These are phyloP conservation scores for Dasyprocta punctata DNA, from an alignment of 2,113 vertebrate species.

Conservation along the genomic window DNA sequence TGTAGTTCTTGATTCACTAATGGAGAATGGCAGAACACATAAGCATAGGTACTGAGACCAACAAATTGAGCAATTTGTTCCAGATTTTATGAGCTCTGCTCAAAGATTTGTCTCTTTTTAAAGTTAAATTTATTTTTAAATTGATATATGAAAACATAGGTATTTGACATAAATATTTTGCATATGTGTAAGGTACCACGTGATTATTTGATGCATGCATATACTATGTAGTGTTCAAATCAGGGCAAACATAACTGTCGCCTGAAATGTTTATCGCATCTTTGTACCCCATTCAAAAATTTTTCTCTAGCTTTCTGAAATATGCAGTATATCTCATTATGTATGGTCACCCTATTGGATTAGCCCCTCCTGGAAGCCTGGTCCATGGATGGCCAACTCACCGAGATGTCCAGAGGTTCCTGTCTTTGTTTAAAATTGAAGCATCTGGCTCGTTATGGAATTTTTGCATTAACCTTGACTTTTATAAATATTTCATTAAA, in stretches of 20 bases:
- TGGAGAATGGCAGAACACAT: neutral
- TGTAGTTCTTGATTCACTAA: neutral
- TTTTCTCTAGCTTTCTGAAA: neutral
- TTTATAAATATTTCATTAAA: neutral
- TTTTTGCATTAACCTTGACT: neutral
- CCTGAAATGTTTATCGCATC: neutral
- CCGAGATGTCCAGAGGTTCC: neutral
- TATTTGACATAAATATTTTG: neutral
- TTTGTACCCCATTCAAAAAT: neutral
- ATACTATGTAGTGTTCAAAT: neutral
- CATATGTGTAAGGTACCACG: too few species aligned
- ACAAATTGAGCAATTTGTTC: neutral
- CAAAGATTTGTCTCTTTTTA: neutral
- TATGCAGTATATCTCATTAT: neutral
- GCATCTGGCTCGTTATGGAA: neutral
- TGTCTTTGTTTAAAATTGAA: neutral
- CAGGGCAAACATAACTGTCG: neutral
- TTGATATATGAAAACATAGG: neutral
- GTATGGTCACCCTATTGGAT: too few species aligned
- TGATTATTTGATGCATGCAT: neutral
- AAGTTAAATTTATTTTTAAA: neutral
- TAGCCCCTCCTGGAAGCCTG: neutral
- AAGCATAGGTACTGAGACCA: neutral
- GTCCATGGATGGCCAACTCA: too few species aligned
- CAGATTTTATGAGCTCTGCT: neutral